Percentiles rank a stretch among this genome's conserved stretches.
Evolutionary conservation across 2,113 vertebrate species (phyloP).

Genomic region (Vidua chalybeata): DNA sequence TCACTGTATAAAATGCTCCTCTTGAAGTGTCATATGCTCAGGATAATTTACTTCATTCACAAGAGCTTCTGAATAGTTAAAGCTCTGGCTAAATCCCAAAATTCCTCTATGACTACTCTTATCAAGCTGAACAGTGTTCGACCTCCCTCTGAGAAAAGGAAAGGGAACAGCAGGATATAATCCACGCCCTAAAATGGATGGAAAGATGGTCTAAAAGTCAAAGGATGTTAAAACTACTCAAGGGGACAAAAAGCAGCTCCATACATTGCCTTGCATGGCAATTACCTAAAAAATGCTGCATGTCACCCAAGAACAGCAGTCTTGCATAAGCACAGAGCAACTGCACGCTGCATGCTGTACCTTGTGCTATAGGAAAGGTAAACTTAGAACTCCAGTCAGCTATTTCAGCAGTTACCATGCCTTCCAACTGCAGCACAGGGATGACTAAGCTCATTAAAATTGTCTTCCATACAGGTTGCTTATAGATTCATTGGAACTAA

Average conservation of each 20-base stretch:
- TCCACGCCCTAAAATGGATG: not conserved
- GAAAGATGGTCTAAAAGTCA: not conserved
- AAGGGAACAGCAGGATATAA: not conserved
- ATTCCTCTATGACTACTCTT: not conserved
- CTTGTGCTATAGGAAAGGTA: not conserved
- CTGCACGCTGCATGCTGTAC: not conserved
- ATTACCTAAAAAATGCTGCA: not conserved
- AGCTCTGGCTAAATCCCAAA: conserved; percentile 2
- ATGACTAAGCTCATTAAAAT: conserved; percentile 40
- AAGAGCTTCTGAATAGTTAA: conserved; percentile 42
- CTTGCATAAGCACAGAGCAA: not conserved
- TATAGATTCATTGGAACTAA: not conserved
- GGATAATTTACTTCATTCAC: conserved; percentile 19
- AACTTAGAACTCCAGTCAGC: not conserved
- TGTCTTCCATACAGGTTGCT: not conserved
- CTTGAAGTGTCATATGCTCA: not conserved
- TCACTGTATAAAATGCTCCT: conserved; percentile 13
- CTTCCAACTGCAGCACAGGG: not conserved
- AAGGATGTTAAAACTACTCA: not conserved
- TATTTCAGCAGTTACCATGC: not conserved
- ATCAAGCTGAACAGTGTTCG: not conserved
- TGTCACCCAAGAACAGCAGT: not conserved
- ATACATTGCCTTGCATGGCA: not conserved
- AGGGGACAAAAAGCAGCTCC: not conserved
- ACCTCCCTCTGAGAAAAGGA: conserved; percentile 20